Conservation (phyloP, 1,140 invertebrate genomes). For the Lasaia peninsularis region DNA sequence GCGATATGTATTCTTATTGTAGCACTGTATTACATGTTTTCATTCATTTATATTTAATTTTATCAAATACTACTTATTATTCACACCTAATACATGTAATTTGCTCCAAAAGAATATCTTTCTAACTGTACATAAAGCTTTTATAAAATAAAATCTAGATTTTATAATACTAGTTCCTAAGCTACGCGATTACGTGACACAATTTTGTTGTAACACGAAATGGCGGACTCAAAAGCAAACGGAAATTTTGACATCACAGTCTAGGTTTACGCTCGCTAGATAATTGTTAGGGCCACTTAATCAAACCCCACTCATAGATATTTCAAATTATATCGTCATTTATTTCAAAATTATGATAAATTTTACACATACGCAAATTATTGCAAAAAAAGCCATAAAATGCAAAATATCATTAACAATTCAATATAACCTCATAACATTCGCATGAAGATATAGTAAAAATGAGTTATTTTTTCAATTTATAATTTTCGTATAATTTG, state of each 20-base stretch:
- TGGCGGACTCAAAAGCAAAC: conserved; percentile 31
- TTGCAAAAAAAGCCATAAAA: too few species aligned
- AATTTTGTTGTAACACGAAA: conserved; percentile 35
- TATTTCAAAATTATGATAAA: too few species aligned
- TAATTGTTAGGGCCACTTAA: conserved; percentile 7
- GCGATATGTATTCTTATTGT: conserved; percentile 75
- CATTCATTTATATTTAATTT: conserved; percentile 46
- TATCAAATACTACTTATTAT: conserved; percentile 72
- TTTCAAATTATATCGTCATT: too few species aligned
- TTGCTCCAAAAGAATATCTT: conserved; percentile 56
- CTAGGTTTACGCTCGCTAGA: conserved; percentile 11
- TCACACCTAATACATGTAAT: conserved; percentile 60
- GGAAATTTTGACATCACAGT: conserved; percentile 28
- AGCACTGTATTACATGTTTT: conserved; percentile 58
- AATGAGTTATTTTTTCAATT: too few species aligned
- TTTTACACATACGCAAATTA: too few species aligned
- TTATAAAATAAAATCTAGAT: conserved; percentile 71
- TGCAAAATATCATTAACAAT: too few species aligned
- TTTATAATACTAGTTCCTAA: conserved; percentile 60
- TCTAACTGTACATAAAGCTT: conserved; percentile 74
- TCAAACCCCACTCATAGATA: neutral
- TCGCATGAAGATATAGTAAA: too few species aligned
- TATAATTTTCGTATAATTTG: too few species aligned
- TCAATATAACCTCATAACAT: too few species aligned
- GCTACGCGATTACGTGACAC: conserved; percentile 56